phyloP scores from a whole-genome alignment of 2,797 vertebrate genomes.

The Notolabrus celidotus region DNA sequence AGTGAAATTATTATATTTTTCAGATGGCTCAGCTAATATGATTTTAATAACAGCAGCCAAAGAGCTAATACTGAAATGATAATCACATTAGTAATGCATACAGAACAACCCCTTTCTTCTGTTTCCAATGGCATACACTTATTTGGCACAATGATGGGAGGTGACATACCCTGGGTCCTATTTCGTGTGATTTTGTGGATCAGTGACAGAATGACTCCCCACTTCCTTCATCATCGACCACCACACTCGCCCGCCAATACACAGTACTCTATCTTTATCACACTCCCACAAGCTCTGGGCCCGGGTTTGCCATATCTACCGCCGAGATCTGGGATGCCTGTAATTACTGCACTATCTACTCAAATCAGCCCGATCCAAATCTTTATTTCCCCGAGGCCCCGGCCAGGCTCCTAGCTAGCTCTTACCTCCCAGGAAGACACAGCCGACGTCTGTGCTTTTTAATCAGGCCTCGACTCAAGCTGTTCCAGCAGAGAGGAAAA shows the following conservation, averaged over 20 bases:
- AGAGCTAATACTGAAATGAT: constrained; percentile 38
- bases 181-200: constrained; percentile 77
- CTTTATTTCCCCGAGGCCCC: constrained; percentile 85
- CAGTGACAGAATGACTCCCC: constrained; percentile 75
- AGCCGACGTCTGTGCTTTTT: constrained; percentile 75
- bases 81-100: constrained; percentile 55
- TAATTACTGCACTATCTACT: constrained; percentile 86
- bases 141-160: constrained; percentile 46
- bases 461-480: constrained; percentile 83
- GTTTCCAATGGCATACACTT: constrained; percentile 54
- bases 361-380: constrained; percentile 87
- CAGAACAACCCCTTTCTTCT: constrained; percentile 42
- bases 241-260: constrained; percentile 67
- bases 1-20: neutral
- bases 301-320: constrained; percentile 68
- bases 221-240: constrained; percentile 75
- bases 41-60: constrained; percentile 55
- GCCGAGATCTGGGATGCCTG: constrained; percentile 82
- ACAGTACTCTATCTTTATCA: constrained; percentile 76
- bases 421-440: constrained; percentile 84
- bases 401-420: constrained; percentile 70
- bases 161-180: constrained; percentile 63
- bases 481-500: constrained; percentile 76
- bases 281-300: constrained; percentile 70
- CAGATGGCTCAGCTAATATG: constrained; percentile 37